Base-by-base conservation (phyloP, 2,797 vertebrate genomes). In the Choloepus didactylus region DNA sequence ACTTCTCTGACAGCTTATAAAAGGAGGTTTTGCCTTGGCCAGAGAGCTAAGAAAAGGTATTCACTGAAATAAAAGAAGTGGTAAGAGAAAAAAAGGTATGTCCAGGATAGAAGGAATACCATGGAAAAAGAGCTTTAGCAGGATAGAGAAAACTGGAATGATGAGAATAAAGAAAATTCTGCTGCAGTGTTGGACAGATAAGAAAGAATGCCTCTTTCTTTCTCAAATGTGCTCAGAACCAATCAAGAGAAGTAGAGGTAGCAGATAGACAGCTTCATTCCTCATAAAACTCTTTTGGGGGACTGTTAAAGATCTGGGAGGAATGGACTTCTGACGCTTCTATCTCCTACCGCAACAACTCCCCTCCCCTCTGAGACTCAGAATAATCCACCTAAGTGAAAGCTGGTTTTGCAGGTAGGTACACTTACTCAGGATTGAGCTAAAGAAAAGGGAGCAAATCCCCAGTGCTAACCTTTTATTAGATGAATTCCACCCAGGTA, bases 131-230 rank as follows among this genome's bases (percentile, higher is more conserved):
- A 23, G 27, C 51, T 89, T 16, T n/a, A n/a, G 23, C 9, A 25
- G 4, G 2, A 49, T 25, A 14, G 19, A 76, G 19, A 46, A 70
- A 84, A 5, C 25, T 76, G 16, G 31, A 54, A 9, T 27, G 9
- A 9, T 14, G 10, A 80, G 54, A 44, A 70, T 27, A 79, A 83
- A 69, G 87, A 84, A 44, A 60, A n/a, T 19, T 5, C 12, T 25
- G 8, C 15, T 31, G 56, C 18, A 8, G 0, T 14, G 3, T 51
- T 38, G 5, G 6, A 10, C 59, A 75, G 12, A 75, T 59, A 59
- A 1, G 2, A 19, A 0, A 29, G 41, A 82, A 38, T 2, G 1
- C 4, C 5, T 59, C 16, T n/a, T 8, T 38, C 6, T 73, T 80
- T 56, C 66, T 81, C 60, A 4, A 7, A 46, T 2, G 23, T 31